A percentile compares a stretch with the other conserved stretches of the same genome.
phyloP scores from a whole-genome alignment of 2,797 vertebrate genomes.

The Phalloptychus januarius region DNA sequence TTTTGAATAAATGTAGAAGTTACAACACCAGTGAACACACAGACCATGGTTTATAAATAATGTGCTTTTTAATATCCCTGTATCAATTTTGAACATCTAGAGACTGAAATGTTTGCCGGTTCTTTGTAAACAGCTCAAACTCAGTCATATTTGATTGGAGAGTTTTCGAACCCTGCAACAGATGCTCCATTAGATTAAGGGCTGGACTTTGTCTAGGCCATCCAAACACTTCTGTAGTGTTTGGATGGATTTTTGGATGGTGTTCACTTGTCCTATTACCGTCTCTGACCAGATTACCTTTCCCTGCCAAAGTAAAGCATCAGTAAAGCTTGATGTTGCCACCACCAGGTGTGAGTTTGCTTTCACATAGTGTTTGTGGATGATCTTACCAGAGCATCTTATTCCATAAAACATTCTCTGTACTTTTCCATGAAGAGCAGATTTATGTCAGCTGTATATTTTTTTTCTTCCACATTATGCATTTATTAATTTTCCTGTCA shows the following conservation, averaged over 20 bases:
- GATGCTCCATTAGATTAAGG: neutral
- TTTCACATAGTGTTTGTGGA: neutral
- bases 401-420: neutral
- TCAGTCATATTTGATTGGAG: neutral
- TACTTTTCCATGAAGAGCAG: neutral
- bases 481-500: neutral
- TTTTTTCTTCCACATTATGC: conserved; percentile 15
- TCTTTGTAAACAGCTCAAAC: neutral
- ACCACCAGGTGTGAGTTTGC: neutral
- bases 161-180: neutral
- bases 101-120: neutral
- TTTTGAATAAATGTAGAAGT: neutral
- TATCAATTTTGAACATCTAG: neutral
- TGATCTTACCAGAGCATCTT: neutral
- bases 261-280: neutral
- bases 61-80: neutral
- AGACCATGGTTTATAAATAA: neutral
- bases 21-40: neutral
- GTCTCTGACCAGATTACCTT: neutral
- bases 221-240: neutral
- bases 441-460: neutral
- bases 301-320: neutral
- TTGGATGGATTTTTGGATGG: too few species aligned
- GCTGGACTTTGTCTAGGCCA: neutral
- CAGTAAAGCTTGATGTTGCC: neutral